Conservation (phyloP, 2,113 vertebrate genomes). For the Cariama cristata region DNA sequence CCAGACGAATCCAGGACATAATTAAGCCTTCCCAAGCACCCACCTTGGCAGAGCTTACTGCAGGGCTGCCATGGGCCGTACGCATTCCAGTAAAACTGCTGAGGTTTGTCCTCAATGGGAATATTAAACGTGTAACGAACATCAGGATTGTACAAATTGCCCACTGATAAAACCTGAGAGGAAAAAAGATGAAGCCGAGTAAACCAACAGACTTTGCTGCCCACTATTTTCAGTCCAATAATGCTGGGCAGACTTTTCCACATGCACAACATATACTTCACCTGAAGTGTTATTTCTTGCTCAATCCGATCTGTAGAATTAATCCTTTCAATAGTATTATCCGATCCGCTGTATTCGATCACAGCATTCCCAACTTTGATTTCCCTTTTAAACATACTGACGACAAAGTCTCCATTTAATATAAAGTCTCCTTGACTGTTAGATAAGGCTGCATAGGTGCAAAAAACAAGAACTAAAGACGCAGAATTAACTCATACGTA, state of each 20-base stretch:
- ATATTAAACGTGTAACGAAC: constrained; percentile 97
- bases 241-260: background rate
- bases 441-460: constrained; percentile 86
- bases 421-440: constrained; percentile 93
- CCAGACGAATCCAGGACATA: background rate
- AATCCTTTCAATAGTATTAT: constrained; percentile 91
- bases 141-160: constrained; percentile 93
- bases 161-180: constrained; percentile 92
- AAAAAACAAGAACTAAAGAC: constrained; percentile 64
- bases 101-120: constrained; percentile 93
- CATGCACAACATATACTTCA: constrained; percentile 63
- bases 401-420: constrained; percentile 97
- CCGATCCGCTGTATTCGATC: constrained; percentile 96
- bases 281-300: constrained; percentile 94
- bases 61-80: constrained; percentile 96
- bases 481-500: constrained; percentile 53
- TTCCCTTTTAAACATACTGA: constrained; percentile 99
- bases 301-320: constrained; percentile 96
- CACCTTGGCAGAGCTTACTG: constrained; percentile 95
- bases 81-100: constrained; percentile 94
- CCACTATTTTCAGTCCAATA: background rate
- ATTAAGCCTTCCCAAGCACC: background rate
- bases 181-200: background rate
- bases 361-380: constrained; percentile 92
- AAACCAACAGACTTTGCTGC: background rate